Evolutionary conservation across 2,797 vertebrate genomes (phyloP), one percentile per base, ranked within the genome.

Genomic region (Molossus alvarezi): DNA sequence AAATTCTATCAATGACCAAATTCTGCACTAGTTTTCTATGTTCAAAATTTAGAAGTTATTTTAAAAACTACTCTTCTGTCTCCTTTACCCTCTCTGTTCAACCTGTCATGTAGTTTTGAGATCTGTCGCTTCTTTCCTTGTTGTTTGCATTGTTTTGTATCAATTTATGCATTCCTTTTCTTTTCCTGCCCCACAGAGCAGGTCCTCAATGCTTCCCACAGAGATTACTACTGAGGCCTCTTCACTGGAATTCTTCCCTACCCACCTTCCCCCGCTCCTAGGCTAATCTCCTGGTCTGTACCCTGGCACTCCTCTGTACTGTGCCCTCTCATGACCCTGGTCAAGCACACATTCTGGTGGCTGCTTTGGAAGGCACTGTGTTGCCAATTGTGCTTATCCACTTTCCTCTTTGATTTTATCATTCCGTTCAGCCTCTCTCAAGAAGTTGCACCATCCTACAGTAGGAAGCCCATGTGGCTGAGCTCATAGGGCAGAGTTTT

Each of bases 41-140:
- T 86, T 94, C 67, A 76, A 84, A 91, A 79, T 87, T 75, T 48
- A 62, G 64, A 92, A 73, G 37, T n/a, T 73, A 65, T 67, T 90
- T 94, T n/a, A 41, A 53, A 80, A 90, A 45, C 17, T 87, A 81
- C 10, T 82, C 6, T 57, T 83, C 37, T 77, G 7, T 91, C 14
- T 82, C 57, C 60, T 94, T 77, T 57, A 71, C 20, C 37, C 21
- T n/a, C 33, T 53, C 10, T 51, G 23, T 75, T 75, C 27, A 65
- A 37, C 41, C 45, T 45, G 14, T 41, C 6, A 8, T 6, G 11
- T 37, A 6, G 45, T 37, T 65, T 80, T 90, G 67, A 83, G 33
- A 62, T 23, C 48, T 71, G 48, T 18, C 75, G 76, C 41, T n/a
- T 18, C 51, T 64, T 48, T 64, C 4, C n/a, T 58, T 65, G 86